Base-by-base conservation (phyloP, 2,797 vertebrate species). In the Coracias cyanogaster region DNA sequence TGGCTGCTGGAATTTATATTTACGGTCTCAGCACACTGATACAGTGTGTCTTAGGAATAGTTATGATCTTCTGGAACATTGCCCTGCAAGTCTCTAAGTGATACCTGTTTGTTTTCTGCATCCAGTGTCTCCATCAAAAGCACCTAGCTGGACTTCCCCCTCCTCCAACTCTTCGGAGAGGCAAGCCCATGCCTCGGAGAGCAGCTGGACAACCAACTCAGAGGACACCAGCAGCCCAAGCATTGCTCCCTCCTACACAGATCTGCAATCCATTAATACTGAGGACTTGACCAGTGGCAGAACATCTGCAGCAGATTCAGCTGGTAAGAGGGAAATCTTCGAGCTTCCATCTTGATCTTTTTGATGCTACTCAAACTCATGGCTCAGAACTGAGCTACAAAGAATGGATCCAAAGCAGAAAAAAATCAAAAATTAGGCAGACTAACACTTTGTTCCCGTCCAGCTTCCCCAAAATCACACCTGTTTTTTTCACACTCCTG, bases 151-250 rank as follows among this genome's bases (percentile, higher is more conserved):
- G 97, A 95, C 95, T 9, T 97, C 96, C 19, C 97, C 97, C 66
- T 98, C 98, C 85, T 98, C 98, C 3, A 96, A 86, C 89, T 98
- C 98, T 72, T 97, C 98, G 71, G 98, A 98, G 93, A 98, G 97
- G 88, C 95, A 92, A 51, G 96, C 96, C 19, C 96, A 61, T 51
- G 94, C 97, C 20, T 99, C 98, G 0, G 98, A 99, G 84, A 98
- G 98, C 97, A 99, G 98, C 94, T 98, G 98, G 98, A 98, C 98
- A 77, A 98, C 98, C 16, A 98, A 97, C 84, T 99, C 98, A 0
- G 98, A 98, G 85, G 98, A 98, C 46, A 98, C 97, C 73, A 98
- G 98, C 92, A 98, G 97, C 72, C 97, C 98, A 51, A 99, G 98
- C 92, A 89, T 98, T 60, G 98, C 96, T 66, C 98, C 97, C 35